These are phyloP conservation scores for Vultur gryphus DNA, from an alignment of 2,797 vertebrate genomes.

Conservation along the genomic window DNA sequence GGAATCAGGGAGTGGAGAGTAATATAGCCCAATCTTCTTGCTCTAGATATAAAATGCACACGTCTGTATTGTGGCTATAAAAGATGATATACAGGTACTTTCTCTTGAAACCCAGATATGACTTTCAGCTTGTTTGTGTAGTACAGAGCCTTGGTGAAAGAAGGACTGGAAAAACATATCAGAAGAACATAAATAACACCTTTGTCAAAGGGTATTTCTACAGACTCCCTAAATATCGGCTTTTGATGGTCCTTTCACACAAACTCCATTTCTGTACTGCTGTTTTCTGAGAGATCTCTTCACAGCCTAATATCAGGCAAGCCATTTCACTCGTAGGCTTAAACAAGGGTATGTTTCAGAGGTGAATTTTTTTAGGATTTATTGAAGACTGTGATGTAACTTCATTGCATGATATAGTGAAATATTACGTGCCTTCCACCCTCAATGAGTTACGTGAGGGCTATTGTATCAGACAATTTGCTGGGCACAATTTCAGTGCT, in stretches of 20 bases:
- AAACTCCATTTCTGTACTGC: background rate
- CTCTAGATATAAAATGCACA: background rate
- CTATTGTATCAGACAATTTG: background rate
- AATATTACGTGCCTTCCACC: background rate
- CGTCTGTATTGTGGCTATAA: background rate
- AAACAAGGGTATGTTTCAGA: background rate
- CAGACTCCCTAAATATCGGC: background rate
- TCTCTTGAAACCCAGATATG: background rate
- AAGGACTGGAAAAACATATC: background rate
- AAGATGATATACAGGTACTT: background rate
- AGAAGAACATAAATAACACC: constrained; percentile 7
- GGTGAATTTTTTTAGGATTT: constrained; percentile 5
- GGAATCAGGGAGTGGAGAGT: background rate
- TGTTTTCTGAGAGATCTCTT: background rate
- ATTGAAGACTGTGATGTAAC: background rate
- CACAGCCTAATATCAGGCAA: background rate
- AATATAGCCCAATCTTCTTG: background rate
- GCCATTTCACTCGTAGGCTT: constrained; percentile 2
- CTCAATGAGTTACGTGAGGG: background rate
- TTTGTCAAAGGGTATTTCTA: background rate
- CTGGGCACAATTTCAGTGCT: background rate
- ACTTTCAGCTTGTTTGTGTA: background rate
- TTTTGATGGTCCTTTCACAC: background rate
- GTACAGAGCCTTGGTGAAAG: background rate
- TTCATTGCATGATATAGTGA: background rate